Evolutionary conservation across 2,888 invertebrate genomes (phyloP), one percentile per base, ranked within the genome.

Genomic region (Epistrophe eligans): DNA sequence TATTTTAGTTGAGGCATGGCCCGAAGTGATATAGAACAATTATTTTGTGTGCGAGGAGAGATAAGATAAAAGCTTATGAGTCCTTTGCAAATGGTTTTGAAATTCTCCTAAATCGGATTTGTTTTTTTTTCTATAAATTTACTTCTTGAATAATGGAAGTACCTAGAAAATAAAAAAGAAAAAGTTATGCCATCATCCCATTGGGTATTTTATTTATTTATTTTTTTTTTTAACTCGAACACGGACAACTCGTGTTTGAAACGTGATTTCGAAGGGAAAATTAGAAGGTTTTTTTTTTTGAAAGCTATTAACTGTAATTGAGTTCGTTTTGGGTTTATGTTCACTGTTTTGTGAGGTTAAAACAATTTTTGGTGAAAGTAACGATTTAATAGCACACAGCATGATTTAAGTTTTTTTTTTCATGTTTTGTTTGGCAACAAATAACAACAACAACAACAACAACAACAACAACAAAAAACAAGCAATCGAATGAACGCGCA

Each of bases 281-380:
- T 67, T 52, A 52, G 52, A 38, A 52, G 50, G 13, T 52, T 52
- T 10, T 52, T 52, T 55, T 58, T 74, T 79, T 45, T 55, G 40
- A 74, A 67, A 74, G 80, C 83, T 57, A 58, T 67, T 70, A 80
- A 80, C 76, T 11, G 57, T 70, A 79, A 79, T 83, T 45, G 73
- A 74, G 72, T 79, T 79, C 67, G 73, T 70, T 70, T 40, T n/a
- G 52, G 70, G 55, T 48, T 74, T 62, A 35, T 67, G 40, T 58
- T n/a, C n/a, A 24, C 58, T 73, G n/a, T 45, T 71, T 62, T 17
- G 55, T 28, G 17, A 40, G 19, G 48, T 70, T 70, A 28, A 40
- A 62, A 38, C 10, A 60, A 43, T 71, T 76, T 66, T 50, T 19
- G 17, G 66, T 28, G 50, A 60, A 66, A 72, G 77, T 38, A 73